Conservation (phyloP, 1,140 invertebrate genomes). For the Nasonia giraulti region DNA sequence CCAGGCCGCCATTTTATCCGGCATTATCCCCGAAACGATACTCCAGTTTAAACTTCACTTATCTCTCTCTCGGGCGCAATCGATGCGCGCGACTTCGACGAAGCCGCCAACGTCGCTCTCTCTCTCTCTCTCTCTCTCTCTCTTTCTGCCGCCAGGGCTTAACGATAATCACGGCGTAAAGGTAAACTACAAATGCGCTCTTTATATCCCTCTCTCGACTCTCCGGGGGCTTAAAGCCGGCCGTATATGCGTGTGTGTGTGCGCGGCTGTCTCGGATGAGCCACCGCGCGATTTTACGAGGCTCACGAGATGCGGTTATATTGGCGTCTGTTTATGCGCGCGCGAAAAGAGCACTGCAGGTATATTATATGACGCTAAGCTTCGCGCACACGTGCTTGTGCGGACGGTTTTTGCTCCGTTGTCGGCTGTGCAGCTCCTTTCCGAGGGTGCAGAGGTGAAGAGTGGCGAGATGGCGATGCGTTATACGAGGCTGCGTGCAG, state of each 20-base stretch:
- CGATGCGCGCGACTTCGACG: constrained; percentile 19
- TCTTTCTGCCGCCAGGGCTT: constrained; percentile 6
- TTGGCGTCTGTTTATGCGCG: constrained; percentile 6
- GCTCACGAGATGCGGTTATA: constrained; percentile 26
- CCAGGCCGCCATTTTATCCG: constrained; percentile 61
- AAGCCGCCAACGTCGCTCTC: background rate
- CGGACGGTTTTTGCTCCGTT: background rate
- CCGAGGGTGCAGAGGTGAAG: background rate
- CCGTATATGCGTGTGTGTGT: background rate
- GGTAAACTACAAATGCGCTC: constrained; percentile 63
- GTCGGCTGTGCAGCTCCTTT: background rate
- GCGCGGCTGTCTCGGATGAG: background rate
- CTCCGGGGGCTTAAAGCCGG: constrained; percentile 12
- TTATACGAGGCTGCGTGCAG: background rate
- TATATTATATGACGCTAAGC: background rate
- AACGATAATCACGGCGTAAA: constrained; percentile 63
- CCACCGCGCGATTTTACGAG: constrained; percentile 43
- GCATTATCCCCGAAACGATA: constrained; percentile 65
- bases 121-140: background rate
- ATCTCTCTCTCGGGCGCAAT: constrained; percentile 46
- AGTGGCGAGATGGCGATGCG: background rate
- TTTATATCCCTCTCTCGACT: constrained; percentile 18
- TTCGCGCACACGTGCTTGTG: no score
- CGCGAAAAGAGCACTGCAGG: background rate
- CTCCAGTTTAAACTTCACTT: constrained; percentile 66